phyloP scores from a whole-genome alignment of 2,113 vertebrate genomes.

The Regulus satrapa region DNA sequence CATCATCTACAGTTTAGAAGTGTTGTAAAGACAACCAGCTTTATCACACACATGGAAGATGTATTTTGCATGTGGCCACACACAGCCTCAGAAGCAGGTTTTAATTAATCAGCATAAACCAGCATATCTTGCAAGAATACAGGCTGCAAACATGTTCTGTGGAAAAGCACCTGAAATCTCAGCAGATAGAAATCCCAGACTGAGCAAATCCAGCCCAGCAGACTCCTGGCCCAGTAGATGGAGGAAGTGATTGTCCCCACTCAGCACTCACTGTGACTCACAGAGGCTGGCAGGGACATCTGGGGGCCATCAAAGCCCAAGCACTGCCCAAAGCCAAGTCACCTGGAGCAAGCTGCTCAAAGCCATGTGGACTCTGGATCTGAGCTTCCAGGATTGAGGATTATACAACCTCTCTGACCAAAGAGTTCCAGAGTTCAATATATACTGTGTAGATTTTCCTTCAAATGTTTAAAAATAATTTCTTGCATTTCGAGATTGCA shows the following conservation, averaged over 20 bases:
- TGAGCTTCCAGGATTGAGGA: background rate
- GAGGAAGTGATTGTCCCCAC: background rate
- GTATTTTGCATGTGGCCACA: background rate
- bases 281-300: background rate
- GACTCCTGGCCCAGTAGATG: background rate
- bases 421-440: background rate
- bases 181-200: background rate
- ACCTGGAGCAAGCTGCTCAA: background rate
- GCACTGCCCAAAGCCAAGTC: background rate
- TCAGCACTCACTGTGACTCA: background rate
- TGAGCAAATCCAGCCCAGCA: background rate
- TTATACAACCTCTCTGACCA: background rate
- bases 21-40: background rate
- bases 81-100: background rate
- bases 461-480: background rate
- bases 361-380: background rate
- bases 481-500: background rate
- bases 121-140: background rate
- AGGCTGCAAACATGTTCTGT: background rate
- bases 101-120: background rate
- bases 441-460: background rate
- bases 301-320: background rate
- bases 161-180: background rate
- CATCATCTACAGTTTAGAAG: background rate
- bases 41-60: background rate